These are phyloP conservation scores for Gari tellinella DNA, from an alignment of 2,888 invertebrate genomes.

Conservation along the genomic window DNA sequence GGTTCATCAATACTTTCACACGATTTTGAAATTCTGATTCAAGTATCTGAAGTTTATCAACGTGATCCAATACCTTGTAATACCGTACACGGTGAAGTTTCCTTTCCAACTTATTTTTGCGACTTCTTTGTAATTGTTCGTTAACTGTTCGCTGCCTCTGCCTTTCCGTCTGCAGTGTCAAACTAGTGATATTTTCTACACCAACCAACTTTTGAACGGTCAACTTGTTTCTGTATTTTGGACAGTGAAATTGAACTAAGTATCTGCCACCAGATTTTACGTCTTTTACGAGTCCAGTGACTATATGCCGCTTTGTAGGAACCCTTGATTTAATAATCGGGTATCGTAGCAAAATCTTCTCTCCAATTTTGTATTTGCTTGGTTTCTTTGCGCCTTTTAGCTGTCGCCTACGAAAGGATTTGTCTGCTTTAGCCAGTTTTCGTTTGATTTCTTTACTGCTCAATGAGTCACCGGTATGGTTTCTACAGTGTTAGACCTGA, in stretches of 20 bases:
- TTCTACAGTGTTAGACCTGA: conserved; percentile 11
- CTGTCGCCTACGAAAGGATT: not conserved
- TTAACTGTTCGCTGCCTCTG: not conserved
- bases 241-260: conserved; percentile 4
- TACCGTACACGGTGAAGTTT: conserved; percentile 12
- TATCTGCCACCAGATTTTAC: conserved; percentile 8
- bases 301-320: conserved; percentile 16
- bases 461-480: not conserved
- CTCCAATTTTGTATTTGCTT: conserved; percentile 23
- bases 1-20: conserved; percentile 13
- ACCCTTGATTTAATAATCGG: conserved; percentile 22
- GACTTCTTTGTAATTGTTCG: not conserved
- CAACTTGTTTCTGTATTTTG: not conserved
- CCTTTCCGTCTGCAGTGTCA: conserved; percentile 7
- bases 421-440: conserved; percentile 8
- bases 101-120: not conserved
- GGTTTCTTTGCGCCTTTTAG: conserved; percentile 7
- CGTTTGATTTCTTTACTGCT: not conserved
- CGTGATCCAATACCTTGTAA: conserved; percentile 17
- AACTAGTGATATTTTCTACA: conserved; percentile 16
- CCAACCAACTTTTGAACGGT: conserved; percentile 10
- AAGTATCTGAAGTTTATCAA: conserved; percentile 10
- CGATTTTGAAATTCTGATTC: not conserved
- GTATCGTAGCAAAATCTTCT: conserved; percentile 10
- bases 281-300: conserved; percentile 9